Percentiles rank a stretch among this genome's conserved stretches.
phyloP scores from a whole-genome alignment of 37 sponge, comb jelly and placozoan genomes.

The Axinella damicornis region DNA sequence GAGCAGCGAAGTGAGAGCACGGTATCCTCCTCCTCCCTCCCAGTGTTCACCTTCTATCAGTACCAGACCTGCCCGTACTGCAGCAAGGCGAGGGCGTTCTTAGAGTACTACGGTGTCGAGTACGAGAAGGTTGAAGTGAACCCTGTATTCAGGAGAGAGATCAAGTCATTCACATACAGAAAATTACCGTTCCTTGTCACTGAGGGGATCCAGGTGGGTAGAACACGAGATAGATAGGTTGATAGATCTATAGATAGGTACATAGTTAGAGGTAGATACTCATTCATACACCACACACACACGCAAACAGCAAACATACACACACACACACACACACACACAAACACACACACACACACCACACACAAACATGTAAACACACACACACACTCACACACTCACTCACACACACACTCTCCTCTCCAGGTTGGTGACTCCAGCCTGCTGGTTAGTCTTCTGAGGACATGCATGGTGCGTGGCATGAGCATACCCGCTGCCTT shows the following conservation, averaged over 20 bases:
- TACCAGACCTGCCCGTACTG: constrained; percentile 95
- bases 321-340: too few relatives aligned
- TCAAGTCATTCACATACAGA: constrained; percentile 72
- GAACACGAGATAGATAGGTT: too few relatives aligned
- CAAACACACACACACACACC: not conserved
- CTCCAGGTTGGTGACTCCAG: constrained; percentile 81
- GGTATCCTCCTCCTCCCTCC: not conserved
- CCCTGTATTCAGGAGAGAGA: constrained; percentile 77
- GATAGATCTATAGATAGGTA: too few relatives aligned
- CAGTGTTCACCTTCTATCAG: constrained; percentile 81
- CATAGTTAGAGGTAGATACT: too few relatives aligned
- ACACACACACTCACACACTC: not conserved
- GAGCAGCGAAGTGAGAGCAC: too few relatives aligned
- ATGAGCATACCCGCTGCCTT: constrained; percentile 39
- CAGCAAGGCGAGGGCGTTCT: constrained; percentile 84
- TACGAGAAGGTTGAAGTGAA: constrained; percentile 89
- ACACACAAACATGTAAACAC: too few relatives aligned
- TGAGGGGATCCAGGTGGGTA: constrained; percentile 55
- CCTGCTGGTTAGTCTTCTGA: constrained; percentile 81
- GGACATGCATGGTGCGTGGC: constrained; percentile 44
- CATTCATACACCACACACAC: not conserved
- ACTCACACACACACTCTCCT: not conserved
- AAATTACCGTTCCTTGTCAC: constrained; percentile 73
- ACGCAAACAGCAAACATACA: not conserved
- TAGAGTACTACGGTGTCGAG: constrained; percentile 75